Evolutionary conservation across 92 coral and sea anemone genomes (phyloP), one percentile per base, ranked within the genome.

Genomic region (Scolanthus callimorphus): DNA sequence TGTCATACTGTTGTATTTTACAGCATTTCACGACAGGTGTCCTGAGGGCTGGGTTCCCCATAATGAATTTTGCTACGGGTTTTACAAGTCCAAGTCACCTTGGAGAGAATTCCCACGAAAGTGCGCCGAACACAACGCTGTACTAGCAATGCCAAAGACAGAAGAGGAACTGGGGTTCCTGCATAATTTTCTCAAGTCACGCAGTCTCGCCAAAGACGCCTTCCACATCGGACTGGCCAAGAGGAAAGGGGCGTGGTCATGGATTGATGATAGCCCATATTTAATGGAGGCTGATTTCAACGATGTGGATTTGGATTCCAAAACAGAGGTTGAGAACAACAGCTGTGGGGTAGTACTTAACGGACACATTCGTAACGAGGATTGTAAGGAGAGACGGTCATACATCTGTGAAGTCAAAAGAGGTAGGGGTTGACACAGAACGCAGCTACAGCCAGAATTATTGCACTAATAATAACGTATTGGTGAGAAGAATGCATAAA

Each of bases 141-240:
- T 66, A 31, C 75, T 90, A n/a, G 97, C 97, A 13, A 85, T 90
- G 89, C 97, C 97, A 0, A 90, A 81, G 57, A 77, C 97, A 4
- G 81, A 81, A 56, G 82, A 81, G 25, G 86, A 81, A 17, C 73
- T 85, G 2, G 79, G 71, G 23, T 90, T 85, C 60, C 85, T 90
- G 26, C 64, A 58, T 38, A 49, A 63, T 49, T 73, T 57, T 17
- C 59, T 90, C 24, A 28, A 28, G 2, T 71, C 76, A 30, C 83
- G 56, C 29, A 67, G 67, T 27, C 51, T 57, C 8, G 56, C 29
- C 23, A 63, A 45, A 11, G 62, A 51, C 45, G 73, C 71, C 20
- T 90, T 68, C 55, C 84, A 78, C 31, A 64, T 90, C 4, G 97
- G 97, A n/a, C 58, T 90, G 22, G 69, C 45, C 11, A 71, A 72